phyloP scores from a whole-genome alignment of 2,888 invertebrate genomes.

The Troglohyphantes excavatus region DNA sequence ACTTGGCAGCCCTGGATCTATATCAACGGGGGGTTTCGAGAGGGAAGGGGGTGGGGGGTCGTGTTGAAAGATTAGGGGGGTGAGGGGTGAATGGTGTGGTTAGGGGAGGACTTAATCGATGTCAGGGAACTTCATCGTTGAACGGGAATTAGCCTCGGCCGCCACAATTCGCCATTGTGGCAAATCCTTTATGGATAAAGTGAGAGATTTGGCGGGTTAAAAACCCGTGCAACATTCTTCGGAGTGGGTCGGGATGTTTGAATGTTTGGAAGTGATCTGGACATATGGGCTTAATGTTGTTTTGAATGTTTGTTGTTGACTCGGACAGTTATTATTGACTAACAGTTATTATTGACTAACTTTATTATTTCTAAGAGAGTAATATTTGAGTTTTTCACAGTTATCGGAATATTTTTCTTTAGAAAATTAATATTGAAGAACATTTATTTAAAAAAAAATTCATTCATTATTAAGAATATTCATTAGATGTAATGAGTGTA shows the following conservation, averaged over 20 bases:
- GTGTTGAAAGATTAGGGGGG: not conserved
- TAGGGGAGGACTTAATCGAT: slow-evolving; percentile 71
- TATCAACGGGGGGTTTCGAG: too few species aligned
- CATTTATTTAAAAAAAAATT: too few species aligned
- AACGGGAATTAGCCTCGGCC: slow-evolving; percentile 72
- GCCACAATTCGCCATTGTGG: slow-evolving; percentile 68
- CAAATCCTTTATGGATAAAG: slow-evolving; percentile 69
- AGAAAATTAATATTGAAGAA: too few species aligned
- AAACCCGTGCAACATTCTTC: slow-evolving; percentile 11
- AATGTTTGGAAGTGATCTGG: slow-evolving; percentile 30
- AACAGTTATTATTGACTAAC: too few species aligned
- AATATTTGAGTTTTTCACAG: too few species aligned
- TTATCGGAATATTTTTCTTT: too few species aligned
- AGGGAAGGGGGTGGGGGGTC: slow-evolving; percentile 2
- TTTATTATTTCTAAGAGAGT: too few species aligned
- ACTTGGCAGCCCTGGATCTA: too few species aligned
- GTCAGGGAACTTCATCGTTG: slow-evolving; percentile 71
- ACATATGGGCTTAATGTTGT: not conserved
- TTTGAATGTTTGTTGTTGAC: not conserved
- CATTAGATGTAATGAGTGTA: too few species aligned
- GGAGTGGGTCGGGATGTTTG: slow-evolving; percentile 12
- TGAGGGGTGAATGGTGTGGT: not conserved
- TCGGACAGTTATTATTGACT: not conserved
- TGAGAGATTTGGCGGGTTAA: slow-evolving; percentile 77
- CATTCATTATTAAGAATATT: too few species aligned